Evolutionary conservation across 92 coral and sea anemone species (phyloP), one percentile per base, ranked within the genome.

Genomic region (Bergia sp.): DNA sequence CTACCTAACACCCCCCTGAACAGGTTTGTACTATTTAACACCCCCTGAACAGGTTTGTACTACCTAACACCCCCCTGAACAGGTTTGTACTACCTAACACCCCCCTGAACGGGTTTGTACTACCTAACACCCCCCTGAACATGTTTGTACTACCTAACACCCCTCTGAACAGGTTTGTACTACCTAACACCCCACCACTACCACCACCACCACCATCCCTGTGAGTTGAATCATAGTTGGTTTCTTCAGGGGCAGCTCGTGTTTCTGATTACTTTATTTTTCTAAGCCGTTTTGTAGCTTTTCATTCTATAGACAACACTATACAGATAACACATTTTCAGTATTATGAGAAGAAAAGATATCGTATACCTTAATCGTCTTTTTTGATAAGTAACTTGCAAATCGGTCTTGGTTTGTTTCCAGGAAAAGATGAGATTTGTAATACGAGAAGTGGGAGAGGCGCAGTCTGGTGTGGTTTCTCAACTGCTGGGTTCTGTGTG

Each of bases 381-480:
- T 8, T 47, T 47, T 47, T 47, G 8, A 47, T 4, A 47, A 47
- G 8, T 47, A 47, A 47, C 29, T 58, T 53, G 66, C 23, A 2
- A 15, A 18, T n/a, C 7, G 41, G 49, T 86, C 37, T 49, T 15
- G 42, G 40, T 85, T 73, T 15, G 18, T 89, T 74, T 72, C 78
- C 89, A 95, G 98, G 91, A 50, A 7, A 93, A 95, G 82, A 95
- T 95, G 98, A 93, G 82, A 86, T 88, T 95, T 42, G 96, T 93
- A 9, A 82, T 95, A 53, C 88, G 93, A 43, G 82, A 85, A 77
- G 44, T 71, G 5, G 86, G 64, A 42, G 91, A 91, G 75, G 69
- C 77, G 6, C 91, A 88, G 44, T 50, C 82, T 23, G 85, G 85
- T 7, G 13, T 61, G 36, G 85, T 81, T 37, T 57, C 85, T 81